Percentiles rank a stretch among this genome's conserved stretches.
Conservation (phyloP, 2,888 invertebrate species). For the Pogonocherus hispidulus region DNA sequence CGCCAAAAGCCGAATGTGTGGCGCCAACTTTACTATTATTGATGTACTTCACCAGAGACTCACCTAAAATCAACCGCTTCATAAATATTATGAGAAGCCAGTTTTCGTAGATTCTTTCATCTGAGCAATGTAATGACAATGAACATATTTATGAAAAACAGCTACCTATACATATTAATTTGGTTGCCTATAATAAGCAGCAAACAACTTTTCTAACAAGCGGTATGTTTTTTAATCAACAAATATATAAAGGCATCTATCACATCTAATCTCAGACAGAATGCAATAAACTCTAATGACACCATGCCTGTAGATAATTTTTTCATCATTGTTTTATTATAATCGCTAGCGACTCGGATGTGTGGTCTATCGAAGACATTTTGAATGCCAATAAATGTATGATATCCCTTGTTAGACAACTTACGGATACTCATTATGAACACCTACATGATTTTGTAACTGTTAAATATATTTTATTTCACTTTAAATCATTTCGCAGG, state of each 20-base stretch:
- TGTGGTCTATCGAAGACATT: slow-evolving; percentile 28
- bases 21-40: no score
- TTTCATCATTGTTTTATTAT: slow-evolving; percentile 36
- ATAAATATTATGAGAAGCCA: not conserved
- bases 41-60: no score
- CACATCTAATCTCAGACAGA: slow-evolving; percentile 2
- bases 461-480: slow-evolving; percentile 6
- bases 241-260: slow-evolving; percentile 9
- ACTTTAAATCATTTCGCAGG: not conserved
- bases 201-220: not conserved
- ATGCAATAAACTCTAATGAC: slow-evolving; percentile 35
- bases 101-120: not conserved
- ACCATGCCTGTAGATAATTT: slow-evolving; percentile 33
- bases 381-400: slow-evolving; percentile 17
- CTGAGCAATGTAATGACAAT: no score
- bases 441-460: not conserved
- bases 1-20: no score
- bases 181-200: no score
- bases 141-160: no score
- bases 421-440: slow-evolving; percentile 4
- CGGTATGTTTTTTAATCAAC: not conserved
- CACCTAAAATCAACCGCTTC: no score
- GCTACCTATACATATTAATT: no score
- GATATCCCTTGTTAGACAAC: not conserved
- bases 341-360: slow-evolving; percentile 29